Base-by-base conservation (phyloP, 2,888 invertebrate species). In the Drosophila kanekoi region DNA sequence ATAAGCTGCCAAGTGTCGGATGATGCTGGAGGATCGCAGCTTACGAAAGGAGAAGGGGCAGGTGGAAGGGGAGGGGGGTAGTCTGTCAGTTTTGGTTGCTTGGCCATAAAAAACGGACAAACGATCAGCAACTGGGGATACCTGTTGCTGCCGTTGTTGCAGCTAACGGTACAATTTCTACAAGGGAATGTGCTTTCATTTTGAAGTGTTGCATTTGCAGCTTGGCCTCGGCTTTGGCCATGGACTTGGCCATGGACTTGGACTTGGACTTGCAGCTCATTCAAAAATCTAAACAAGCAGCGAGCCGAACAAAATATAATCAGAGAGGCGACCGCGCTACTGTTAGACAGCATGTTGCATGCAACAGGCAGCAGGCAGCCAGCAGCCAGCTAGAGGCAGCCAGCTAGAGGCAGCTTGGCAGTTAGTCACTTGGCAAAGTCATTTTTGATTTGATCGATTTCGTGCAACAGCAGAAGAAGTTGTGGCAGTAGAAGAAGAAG, bases 371-470 rank as follows among this genome's bases (percentile, higher is more conserved):
- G 44, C 47, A 38, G 48, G 63, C 49, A n/a, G n/a, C n/a, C n/a
- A n/a, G n/a, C n/a, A 38, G 53, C 66, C 74, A 72, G 37, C 57
- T 5, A 20, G 18, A 53, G 67, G 77, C 83, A 66, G 60, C 65
- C 83, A 80, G 86, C 86, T 18, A 18, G 18, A 72, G 72, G 77
- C 87, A 84, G 81, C 79, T 72, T 79, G 83, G 83, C 84, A 84
- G 84, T 84, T 85, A 87, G 83, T 84, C 85, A 87, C 85, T 85
- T 85, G 81, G 87, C 85, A 83, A 82, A 88, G 86, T 86, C 86
- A 86, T 88, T 88, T 86, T 86, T 86, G 90, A 90, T 90, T 90
- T 89, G 90, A 89, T 89, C 90, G 90, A 90, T 89, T 90, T 88
- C 87, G 89, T 90, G 89, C 89, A 89, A 70, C 59, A 49, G 49